Conservation (phyloP, 2,888 invertebrate genomes). For the Eupithecia subumbrata region DNA sequence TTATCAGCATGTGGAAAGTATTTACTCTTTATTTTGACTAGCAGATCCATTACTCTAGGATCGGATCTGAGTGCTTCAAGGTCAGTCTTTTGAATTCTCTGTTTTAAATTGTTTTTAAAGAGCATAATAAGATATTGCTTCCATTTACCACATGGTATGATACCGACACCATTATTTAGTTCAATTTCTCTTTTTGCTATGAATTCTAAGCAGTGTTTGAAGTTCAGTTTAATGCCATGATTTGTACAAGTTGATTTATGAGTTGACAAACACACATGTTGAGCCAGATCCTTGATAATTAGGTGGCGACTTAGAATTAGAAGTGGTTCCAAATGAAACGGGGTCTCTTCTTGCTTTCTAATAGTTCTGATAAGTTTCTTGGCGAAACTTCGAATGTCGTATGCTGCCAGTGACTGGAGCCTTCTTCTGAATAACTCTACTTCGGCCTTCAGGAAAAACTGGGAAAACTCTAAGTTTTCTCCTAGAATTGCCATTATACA, state of each 20-base stretch:
- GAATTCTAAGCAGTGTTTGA: slow-evolving; percentile 81
- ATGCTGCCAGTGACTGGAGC: slow-evolving; percentile 57
- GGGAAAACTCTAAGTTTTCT: slow-evolving; percentile 59
- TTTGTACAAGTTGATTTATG: slow-evolving; percentile 57
- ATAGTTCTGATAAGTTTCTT: slow-evolving; percentile 66
- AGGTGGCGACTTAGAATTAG: slow-evolving; percentile 65
- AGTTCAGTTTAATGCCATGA: slow-evolving; percentile 76
- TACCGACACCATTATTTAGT: slow-evolving; percentile 78
- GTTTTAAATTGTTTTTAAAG: slow-evolving; percentile 72
- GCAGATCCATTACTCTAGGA: slow-evolving; percentile 65
- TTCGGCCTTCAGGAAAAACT: slow-evolving; percentile 69
- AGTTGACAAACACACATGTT: slow-evolving; percentile 58
- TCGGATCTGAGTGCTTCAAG: slow-evolving; percentile 61
- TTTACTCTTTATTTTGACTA: slow-evolving; percentile 57
- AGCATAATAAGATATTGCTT: slow-evolving; percentile 75
- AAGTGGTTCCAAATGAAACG: slow-evolving; percentile 56
- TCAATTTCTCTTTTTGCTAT: slow-evolving; percentile 81
- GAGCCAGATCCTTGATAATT: slow-evolving; percentile 64
- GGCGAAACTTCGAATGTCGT: slow-evolving; percentile 68
- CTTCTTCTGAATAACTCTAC: slow-evolving; percentile 63
- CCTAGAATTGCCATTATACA: slow-evolving; percentile 70
- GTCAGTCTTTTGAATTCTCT: slow-evolving; percentile 60
- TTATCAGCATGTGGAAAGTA: slow-evolving; percentile 47
- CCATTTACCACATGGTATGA: slow-evolving; percentile 84
- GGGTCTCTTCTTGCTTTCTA: slow-evolving; percentile 54